phyloP scores from a whole-genome alignment of 2,797 vertebrate species.

The Tapera naevia region DNA sequence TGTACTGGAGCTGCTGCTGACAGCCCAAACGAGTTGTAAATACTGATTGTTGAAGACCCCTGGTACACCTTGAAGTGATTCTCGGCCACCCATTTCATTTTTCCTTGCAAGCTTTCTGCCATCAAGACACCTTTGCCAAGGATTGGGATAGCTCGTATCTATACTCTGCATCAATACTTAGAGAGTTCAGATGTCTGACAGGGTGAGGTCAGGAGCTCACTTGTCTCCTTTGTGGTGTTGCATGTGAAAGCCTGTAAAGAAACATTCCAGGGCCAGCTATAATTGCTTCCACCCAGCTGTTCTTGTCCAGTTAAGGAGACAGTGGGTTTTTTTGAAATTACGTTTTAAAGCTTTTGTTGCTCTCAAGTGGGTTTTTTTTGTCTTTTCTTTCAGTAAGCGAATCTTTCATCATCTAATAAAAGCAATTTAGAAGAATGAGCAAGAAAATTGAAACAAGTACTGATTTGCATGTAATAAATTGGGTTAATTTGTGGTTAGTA shows the following conservation, averaged over 20 bases:
- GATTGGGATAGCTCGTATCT: neutral
- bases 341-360: neutral
- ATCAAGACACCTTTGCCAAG: rapidly evolving
- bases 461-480: neutral
- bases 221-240: neutral
- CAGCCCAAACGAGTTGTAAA: neutral
- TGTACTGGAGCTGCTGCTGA: neutral
- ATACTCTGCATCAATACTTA: neutral
- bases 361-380: neutral
- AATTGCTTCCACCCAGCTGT: neutral
- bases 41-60: neutral
- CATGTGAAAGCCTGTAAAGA: neutral
- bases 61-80: neutral
- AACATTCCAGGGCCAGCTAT: neutral
- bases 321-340: neutral
- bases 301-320: neutral
- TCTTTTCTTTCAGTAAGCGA: neutral
- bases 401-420: neutral
- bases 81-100: neutral
- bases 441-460: neutral
- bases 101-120: neutral
- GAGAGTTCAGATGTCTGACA: neutral
- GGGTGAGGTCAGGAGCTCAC: neutral
- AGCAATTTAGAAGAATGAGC: neutral
- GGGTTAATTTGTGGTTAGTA: neutral